phyloP scores from a whole-genome alignment of 2,113 vertebrate genomes.

The Mustela lutreola region DNA sequence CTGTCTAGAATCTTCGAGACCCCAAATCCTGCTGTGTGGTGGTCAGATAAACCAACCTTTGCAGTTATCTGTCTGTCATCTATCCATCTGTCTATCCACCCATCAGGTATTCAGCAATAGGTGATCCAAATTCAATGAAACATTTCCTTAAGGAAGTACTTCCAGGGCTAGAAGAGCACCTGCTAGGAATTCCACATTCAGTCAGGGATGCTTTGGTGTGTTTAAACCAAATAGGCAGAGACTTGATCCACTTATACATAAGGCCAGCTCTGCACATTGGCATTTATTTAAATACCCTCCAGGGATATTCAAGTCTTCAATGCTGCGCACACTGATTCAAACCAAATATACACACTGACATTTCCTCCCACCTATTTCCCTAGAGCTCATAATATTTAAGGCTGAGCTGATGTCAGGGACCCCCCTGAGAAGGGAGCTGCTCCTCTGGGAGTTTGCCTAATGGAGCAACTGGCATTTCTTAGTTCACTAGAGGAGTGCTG shows the following conservation, averaged over 20 bases:
- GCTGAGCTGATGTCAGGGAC: background rate
- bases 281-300: slow-evolving; percentile 53
- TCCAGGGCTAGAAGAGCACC: background rate
- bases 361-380: background rate
- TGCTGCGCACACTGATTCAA: background rate
- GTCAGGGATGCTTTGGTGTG: background rate
- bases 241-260: background rate
- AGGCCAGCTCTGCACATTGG: background rate
- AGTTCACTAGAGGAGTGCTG: background rate
- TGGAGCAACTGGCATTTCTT: slow-evolving; percentile 57
- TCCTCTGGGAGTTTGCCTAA: slow-evolving; percentile 40
- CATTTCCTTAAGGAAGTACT: slow-evolving; percentile 6
- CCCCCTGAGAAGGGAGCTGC: background rate
- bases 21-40: background rate
- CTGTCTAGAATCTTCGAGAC: background rate
- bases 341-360: background rate
- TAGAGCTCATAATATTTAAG: slow-evolving; percentile 58
- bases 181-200: background rate
- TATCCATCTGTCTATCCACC: background rate
- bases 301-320: background rate
- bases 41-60: slow-evolving; percentile 6
- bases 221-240: slow-evolving; percentile 24
- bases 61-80: background rate
- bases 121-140: slow-evolving; percentile 2
- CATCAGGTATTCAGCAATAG: background rate